Evolutionary conservation across 2,797 vertebrate genomes (phyloP), one percentile per base, ranked within the genome.

Genomic region (Salmo trutta): DNA sequence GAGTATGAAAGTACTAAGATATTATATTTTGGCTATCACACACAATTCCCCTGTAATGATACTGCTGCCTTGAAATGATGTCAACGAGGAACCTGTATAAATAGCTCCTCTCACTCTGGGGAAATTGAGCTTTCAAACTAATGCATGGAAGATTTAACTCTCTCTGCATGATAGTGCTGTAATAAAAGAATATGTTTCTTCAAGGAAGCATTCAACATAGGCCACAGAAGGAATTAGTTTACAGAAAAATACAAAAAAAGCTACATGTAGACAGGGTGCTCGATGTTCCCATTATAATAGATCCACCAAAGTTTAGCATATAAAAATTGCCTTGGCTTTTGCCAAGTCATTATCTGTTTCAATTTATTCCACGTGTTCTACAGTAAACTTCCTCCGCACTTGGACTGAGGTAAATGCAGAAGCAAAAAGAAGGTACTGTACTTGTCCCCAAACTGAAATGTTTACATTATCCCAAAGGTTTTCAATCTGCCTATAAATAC

Each of bases 291-390:
- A 68, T 71, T 80, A 53, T 59, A 75, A 73, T 59, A 64, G 73
- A 36, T 56, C 62, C 76, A 77, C 76, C 51, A 71, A 74, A 19
- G 62, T 75, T 80, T 73, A 79, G 74, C 67, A 52, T 77, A 29
- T 56, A 41, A 71, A 79, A 66, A 75, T 77, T 80, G 78, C 21
- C 24, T 16, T 21, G 19, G 27, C 64, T 69, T 66, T 71, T 36
- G 6, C 36, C 56, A 33, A 64, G 33, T 71, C 31, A 77, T 75
- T 77, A 59, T 74, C 70, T 73, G 56, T 54, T 21, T 67, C 29
- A 21, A 68, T 73, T 73, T 47, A 33, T 16, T 70, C 59, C 54
- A 53, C 14, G 5, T 66, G 65, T 77, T 76, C 41, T 74, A 33
- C 51, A 29, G 65, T 66, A 5, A 27, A 21, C 15, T 5, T 67